Evolutionary conservation across 1,140 invertebrate species (phyloP), one percentile per base, ranked within the genome.

Genomic region (Achroia grisella): DNA sequence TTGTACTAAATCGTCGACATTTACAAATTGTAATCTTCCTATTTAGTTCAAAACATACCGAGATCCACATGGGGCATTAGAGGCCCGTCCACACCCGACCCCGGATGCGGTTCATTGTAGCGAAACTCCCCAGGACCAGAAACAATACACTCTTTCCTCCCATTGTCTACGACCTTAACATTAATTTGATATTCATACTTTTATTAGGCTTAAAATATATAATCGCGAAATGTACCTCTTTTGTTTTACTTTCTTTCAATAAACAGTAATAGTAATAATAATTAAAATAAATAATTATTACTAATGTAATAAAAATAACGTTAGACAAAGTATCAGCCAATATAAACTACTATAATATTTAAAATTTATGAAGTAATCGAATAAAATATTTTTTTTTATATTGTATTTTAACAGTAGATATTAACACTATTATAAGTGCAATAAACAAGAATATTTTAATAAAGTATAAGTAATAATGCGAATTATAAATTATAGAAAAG

Each of bases 61-160:
- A 23, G 17, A 23, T 23, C 2, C 17, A 23, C 17, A 23, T 32
- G 30, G 30, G 30, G 30, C 30, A 32, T 32, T 11, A 10, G 4
- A 9, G 37, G 23, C 8, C 15, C 43, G 40, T 54, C 52, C 57
- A 48, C 52, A 58, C 71, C 64, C 53, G 71, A 67, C 67, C 65
- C 80, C 73, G 80, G 75, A 84, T 71, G 74, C 71, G 56, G 59
- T 56, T 75, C 80, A 84, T 81, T 81, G 77, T 84, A 83, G 77
- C 79, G 77, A 84, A 84, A 81, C 79, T 79, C 75, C 79, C 77
- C 67, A 66, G 55, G 53, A 52, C 64, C 61, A 70, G 54, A 62
- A 76, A 81, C 77, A 83, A 81, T 79, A 68, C 63, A 70, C 68
- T 69, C 71, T 71, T 76, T 83, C 74, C 75, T 81, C 68, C 60